A percentile compares a stretch with the other conserved stretches of the same genome.
Evolutionary conservation across 2,797 vertebrate species (phyloP).

Genomic region (Melanotaenia boesemani): DNA sequence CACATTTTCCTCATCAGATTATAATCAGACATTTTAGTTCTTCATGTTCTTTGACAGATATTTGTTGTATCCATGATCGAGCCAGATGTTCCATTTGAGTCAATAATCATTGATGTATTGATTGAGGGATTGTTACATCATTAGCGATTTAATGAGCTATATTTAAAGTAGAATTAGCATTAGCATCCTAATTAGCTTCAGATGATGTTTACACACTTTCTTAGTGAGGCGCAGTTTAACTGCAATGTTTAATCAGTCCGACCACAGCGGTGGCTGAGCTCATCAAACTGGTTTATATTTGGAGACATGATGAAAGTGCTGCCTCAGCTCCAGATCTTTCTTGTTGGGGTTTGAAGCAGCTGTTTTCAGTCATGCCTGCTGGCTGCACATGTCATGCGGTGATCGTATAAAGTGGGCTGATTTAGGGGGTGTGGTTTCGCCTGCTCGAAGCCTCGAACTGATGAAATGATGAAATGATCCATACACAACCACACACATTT

Average conservation of each 20-base stretch:
- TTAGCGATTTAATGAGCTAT: too few relatives aligned
- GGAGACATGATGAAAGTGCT: conserved; percentile 54
- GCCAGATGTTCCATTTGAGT: too few relatives aligned
- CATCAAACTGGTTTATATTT: conserved; percentile 67
- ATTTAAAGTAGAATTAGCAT: too few relatives aligned
- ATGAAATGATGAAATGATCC: conserved; percentile 33
- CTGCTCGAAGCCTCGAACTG: conserved; percentile 31
- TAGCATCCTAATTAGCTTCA: not conserved
- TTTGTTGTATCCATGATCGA: too few relatives aligned
- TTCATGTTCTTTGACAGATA: too few relatives aligned
- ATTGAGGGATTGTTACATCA: too few relatives aligned
- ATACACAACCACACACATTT: conserved; percentile 24
- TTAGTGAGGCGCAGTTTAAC: conserved; percentile 44
- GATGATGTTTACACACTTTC: conserved; percentile 56
- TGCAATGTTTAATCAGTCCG: conserved; percentile 61
- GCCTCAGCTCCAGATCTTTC: conserved; percentile 57
- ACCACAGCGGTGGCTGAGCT: conserved; percentile 63
- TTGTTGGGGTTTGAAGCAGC: conserved; percentile 44
- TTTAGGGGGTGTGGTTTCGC: conserved; percentile 62
- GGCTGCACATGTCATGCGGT: conserved; percentile 32
- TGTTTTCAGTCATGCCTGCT: conserved; percentile 56
- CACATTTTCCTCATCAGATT: too few relatives aligned
- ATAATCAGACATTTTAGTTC: too few relatives aligned
- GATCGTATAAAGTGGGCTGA: conserved; percentile 33
- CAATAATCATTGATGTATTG: too few relatives aligned